Conservation (phyloP, 2,888 invertebrate genomes). For the Drosophila pseudotakahashii region DNA sequence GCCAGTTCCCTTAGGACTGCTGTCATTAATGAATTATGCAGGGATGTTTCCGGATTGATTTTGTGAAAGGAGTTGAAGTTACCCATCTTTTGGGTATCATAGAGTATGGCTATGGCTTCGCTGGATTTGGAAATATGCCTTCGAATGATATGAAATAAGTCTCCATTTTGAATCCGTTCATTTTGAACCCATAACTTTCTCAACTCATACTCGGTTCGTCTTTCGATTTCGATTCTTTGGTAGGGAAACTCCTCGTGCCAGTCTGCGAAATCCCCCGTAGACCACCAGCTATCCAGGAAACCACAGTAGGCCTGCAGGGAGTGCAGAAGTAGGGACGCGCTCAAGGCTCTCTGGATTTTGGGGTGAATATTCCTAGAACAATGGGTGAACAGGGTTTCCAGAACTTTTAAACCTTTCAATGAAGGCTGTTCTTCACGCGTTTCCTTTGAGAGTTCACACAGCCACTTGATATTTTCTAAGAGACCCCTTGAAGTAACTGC, state of each 20-base stretch:
- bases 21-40: constrained; percentile 29
- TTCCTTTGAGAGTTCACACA: not conserved
- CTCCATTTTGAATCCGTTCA: not conserved
- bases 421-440: not conserved
- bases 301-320: constrained; percentile 41
- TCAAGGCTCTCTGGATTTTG: not conserved
- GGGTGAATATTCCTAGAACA: not conserved
- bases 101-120: constrained; percentile 14
- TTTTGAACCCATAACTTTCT: not conserved
- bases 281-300: constrained; percentile 51
- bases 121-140: constrained; percentile 24
- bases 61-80: constrained; percentile 28
- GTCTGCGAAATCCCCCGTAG: constrained; percentile 42
- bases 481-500: not conserved
- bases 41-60: not conserved
- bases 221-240: not conserved
- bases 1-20: constrained; percentile 10
- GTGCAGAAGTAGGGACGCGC: constrained; percentile 33
- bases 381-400: not conserved
- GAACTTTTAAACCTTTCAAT: not conserved
- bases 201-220: constrained; percentile 7
- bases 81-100: constrained; percentile 19
- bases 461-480: constrained; percentile 13
- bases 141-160: constrained; percentile 25
- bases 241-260: constrained; percentile 36